Base-by-base conservation (phyloP, 2,113 vertebrate genomes). In the Osmerus eperlanus region DNA sequence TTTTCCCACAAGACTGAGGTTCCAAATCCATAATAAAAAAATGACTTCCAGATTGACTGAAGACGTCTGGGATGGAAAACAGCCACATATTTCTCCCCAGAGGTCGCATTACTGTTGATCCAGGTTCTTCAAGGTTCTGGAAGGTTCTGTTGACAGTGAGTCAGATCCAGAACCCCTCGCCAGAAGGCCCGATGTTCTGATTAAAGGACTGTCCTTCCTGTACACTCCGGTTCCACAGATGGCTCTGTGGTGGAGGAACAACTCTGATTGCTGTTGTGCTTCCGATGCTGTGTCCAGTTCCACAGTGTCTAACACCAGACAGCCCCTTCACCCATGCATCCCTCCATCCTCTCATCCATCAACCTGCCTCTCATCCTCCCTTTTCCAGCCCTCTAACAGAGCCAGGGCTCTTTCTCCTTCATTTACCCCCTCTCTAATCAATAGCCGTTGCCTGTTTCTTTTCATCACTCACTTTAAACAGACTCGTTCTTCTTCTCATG, bases 401-500 rank as follows among this genome's bases (percentile, higher is more conserved):
- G 19, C 19, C 52, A 67, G 79, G 83, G 28, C 76, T 75, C 64
- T 84, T 41, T 41, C 67, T 79, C 75, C 59, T 62, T 67, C 23
- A 14, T 61, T 62, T 62, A 73, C 77, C 62, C 59, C 70, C 23
- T 81, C 16, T 61, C 21, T 29, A 61, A 71, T 56, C 32, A 71
- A 21, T 68, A 65, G 25, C 68, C 53, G 13, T 8, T 53, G 55
- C 19, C 36, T 62, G 16, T 67, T 23, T 56, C 65, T 75, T 85
- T 84, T 88, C 78, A 83, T 80, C 78, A 69, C 73, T 64, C 70
- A 65, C 18, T 62, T 67, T 51, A 80, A 77, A 72, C 73, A 78
- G 70, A 73, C 73, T 16, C 36, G 78, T 69, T 63, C 65, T 53
- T 61, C 74, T 79, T 85, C 84, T 85, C 72, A 84, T 84, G 78